Conservation (phyloP, 2,113 vertebrate genomes). For the Perca schrenkii region DNA sequence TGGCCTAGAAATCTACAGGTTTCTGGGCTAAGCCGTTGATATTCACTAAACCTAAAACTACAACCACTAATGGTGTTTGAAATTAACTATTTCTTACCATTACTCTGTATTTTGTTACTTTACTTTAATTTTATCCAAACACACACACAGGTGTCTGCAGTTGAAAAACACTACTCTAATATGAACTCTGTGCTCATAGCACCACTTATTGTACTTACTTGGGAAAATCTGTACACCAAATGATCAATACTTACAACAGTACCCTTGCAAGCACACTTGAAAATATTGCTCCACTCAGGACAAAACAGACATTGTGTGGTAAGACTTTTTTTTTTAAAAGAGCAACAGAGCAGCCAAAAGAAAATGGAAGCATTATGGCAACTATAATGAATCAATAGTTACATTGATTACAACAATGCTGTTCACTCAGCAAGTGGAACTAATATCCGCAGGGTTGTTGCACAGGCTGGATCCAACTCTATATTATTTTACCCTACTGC, state of each 20-base stretch:
- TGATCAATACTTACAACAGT: neutral
- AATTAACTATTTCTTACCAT: neutral
- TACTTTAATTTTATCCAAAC: neutral
- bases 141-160: neutral
- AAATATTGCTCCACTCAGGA: conserved; percentile 14
- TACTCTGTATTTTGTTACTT: neutral
- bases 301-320: conserved; percentile 9
- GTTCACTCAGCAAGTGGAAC: conserved; percentile 24
- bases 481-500: neutral
- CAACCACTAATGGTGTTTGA: neutral
- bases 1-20: neutral
- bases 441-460: conserved; percentile 25
- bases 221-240: neutral
- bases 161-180: neutral
- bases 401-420: conserved; percentile 9
- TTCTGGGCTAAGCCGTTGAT: neutral
- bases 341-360: conserved; percentile 22
- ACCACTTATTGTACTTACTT: neutral
- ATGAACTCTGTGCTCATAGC: neutral
- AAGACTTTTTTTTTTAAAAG: neutral
- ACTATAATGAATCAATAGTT: conserved; percentile 31
- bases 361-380: conserved; percentile 25
- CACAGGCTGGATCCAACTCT: neutral
- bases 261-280: neutral
- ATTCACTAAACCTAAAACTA: conserved; percentile 4